phyloP scores from a whole-genome alignment of 1,140 invertebrate genomes.

The Macrotrachela quadricornifera region DNA sequence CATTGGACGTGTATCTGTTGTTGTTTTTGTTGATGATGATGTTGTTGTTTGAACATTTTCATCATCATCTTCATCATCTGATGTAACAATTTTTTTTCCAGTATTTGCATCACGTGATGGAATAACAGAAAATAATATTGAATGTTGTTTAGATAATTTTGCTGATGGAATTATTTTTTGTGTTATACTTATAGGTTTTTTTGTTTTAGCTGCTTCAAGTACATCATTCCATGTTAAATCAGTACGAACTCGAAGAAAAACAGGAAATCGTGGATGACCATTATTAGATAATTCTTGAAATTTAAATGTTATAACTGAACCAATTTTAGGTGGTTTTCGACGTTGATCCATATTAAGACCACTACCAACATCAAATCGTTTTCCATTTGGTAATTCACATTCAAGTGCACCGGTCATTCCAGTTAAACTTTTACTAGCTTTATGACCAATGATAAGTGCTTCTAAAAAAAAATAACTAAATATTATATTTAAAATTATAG shows the following conservation, averaged over 20 bases:
- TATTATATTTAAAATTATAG: not conserved
- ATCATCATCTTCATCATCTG: too few relatives aligned
- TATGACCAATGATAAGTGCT: constrained; percentile 20
- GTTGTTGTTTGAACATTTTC: too few relatives aligned
- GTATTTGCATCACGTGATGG: too few relatives aligned
- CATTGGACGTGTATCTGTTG: too few relatives aligned
- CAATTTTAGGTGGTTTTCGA: constrained; percentile 19
- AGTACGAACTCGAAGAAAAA: constrained; percentile 13
- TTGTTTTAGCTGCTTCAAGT: too few relatives aligned
- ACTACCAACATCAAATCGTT: constrained; percentile 19
- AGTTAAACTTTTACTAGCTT: constrained; percentile 15
- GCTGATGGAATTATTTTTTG: too few relatives aligned
- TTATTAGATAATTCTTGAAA: constrained; percentile 22
- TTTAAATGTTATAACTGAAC: constrained; percentile 23
- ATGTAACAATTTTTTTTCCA: too few relatives aligned
- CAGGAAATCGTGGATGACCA: constrained; percentile 19
- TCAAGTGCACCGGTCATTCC: constrained; percentile 15
- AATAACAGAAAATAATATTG: too few relatives aligned
- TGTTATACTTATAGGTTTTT: too few relatives aligned
- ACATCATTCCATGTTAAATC: too few relatives aligned
- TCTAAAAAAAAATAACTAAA: constrained; percentile 8
- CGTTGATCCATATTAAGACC: constrained; percentile 18
- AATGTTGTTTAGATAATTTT: too few relatives aligned
- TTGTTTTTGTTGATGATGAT: too few relatives aligned
- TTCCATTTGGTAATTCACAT: constrained; percentile 19